Evolutionary conservation across 64 coral and sea anemone species (phyloP).

Genomic region (Dendrophyllia cribrosa): DNA sequence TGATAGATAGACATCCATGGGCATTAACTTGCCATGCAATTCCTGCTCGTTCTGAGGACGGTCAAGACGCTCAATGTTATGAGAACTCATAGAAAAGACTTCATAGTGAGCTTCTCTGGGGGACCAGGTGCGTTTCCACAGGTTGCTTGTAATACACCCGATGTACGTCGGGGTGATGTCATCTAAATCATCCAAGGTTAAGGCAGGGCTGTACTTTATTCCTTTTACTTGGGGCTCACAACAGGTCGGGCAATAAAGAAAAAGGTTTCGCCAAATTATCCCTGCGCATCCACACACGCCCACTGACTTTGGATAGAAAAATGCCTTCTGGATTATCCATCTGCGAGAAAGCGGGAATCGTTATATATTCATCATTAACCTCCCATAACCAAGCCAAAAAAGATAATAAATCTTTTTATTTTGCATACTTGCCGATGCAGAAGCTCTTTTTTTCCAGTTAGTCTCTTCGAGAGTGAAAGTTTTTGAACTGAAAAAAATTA

Average conservation of each 20-base stretch:
- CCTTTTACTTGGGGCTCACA: background rate
- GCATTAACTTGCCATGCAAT: background rate
- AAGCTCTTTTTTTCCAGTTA: too few species aligned
- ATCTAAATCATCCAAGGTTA: constrained; percentile 22
- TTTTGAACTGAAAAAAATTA: too few species aligned
- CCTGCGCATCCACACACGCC: constrained; percentile 39
- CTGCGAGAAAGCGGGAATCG: background rate
- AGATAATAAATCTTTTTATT: too few species aligned
- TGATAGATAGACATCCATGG: background rate
- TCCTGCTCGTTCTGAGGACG: background rate
- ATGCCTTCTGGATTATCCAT: constrained; percentile 69
- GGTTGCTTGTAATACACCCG: background rate
- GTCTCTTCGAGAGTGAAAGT: too few species aligned
- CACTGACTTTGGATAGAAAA: constrained; percentile 42
- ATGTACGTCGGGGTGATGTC: background rate
- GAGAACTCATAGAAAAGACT: background rate
- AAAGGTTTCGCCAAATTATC: constrained; percentile 29
- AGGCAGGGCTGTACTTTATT: background rate
- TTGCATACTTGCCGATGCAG: too few species aligned
- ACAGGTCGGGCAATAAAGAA: background rate
- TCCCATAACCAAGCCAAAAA: background rate
- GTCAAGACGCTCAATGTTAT: constrained; percentile 4
- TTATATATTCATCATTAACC: background rate
- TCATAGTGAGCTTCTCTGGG: constrained; percentile 10
- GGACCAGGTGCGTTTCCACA: constrained; percentile 6